Evolutionary conservation across 1,140 invertebrate species (phyloP), one percentile per base, ranked within the genome.

Genomic region (Augochlora pura): DNA sequence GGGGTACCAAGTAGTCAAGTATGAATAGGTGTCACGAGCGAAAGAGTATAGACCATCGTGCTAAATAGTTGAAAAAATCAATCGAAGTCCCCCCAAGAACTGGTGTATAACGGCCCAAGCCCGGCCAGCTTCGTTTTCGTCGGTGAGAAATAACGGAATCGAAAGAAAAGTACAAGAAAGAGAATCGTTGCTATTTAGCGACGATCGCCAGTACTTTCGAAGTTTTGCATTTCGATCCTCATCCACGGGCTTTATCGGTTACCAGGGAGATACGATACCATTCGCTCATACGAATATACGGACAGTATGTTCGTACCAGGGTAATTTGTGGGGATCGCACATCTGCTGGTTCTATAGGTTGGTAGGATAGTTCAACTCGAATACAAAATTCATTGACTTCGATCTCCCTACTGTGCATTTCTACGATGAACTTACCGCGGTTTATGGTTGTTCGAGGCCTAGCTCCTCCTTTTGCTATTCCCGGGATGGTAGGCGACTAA

Each of bases 351-450:
- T 87, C 84, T 90, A 88, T 90, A 90, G 88, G 77, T 70, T 76
- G 72, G 71, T 81, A 77, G 85, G 73, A 88, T 83, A 88, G 80
- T 90, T 91, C 71, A 83, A 81, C 27, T 88, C 85, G 77, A 88
- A 92, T 93, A 88, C 80, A 93, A 92, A 92, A 93, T 93, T 93
- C 89, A 93, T 89, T 46, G 76, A 46, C 80, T 92, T 93, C 91
- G 92, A 93, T 93, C 86, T 89, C 73, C 75, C 70, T 87, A 90
- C 81, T 76, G 78, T 84, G 77, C 65, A 65, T 64, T 69, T 67
- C 65, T 71, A 76, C 77, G 71, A 79, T 60, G 73, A 63, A 85
- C 75, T 83, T 87, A 85, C 77, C 72, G 72, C 68, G 66, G 77
- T 80, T 79, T 77, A 25, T 63, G 54, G 32, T 62, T 63, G 49